Base-by-base conservation (phyloP, 1,140 invertebrate genomes). In the Ganaspis sp. region DNA sequence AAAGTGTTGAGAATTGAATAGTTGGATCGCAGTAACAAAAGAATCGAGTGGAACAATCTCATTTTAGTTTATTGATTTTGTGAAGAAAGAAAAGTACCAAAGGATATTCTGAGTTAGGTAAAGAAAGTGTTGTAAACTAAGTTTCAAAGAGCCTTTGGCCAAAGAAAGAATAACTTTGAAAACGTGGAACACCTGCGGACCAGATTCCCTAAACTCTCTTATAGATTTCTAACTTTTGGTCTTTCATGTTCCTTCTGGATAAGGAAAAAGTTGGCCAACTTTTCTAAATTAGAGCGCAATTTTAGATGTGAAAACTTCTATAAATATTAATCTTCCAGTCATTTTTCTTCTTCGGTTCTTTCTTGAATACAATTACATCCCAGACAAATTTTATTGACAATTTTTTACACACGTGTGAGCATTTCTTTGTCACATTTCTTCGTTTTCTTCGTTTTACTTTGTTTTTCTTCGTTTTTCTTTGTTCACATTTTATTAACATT, bases 281-380 rank as follows among this genome's bases (percentile, higher is more conserved):
- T 64, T 29, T 29, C 1, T 15, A 64, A 26, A 64, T 34, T 64
- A n/a, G 26, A n/a, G 58, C 15, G 17, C 17, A 49, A 49, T 49
- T 49, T 49, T 17, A 17, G 45, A 49, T 49, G 45, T 49, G 45
- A 15, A 49, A 49, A 49, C 15, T n/a, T 73, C 73, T 70, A 72
- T 74, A 69, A 38, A 75, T 78, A 81, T 69, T 72, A 77, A 69
- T 74, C 21, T 72, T 34, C 75, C 53, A 58, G 12, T 58, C 53
- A 64, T 80, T 64, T 69, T 81, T 64, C 70, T 21, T 58, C 73
- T 75, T 54, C 72, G 49, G n/a, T n/a, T n/a, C n/a, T n/a, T n/a
- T n/a, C n/a, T n/a, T n/a, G n/a, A n/a, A n/a, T n/a, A n/a, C n/a
- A n/a, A n/a, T n/a, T n/a, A n/a, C n/a, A n/a, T n/a, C n/a, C n/a